These are phyloP conservation scores for Tachypleus tridentatus DNA, from an alignment of 1,140 invertebrate species.

Conservation along the genomic window DNA sequence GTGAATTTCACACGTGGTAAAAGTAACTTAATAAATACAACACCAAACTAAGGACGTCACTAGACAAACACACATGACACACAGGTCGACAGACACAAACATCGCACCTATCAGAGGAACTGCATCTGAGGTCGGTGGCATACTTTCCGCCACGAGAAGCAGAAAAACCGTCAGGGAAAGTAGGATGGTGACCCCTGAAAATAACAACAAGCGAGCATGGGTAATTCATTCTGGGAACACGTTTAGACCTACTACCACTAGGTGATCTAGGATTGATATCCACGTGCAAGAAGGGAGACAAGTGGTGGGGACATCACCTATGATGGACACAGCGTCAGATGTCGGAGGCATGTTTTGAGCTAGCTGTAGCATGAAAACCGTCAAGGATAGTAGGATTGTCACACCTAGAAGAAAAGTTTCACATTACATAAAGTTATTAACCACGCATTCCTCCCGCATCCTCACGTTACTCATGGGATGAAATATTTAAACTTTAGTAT, in stretches of 20 bases:
- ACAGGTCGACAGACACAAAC: not conserved
- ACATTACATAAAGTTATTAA: no score
- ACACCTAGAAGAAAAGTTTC: constrained; percentile 52
- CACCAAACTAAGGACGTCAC: no score
- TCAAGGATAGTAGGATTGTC: constrained; percentile 97
- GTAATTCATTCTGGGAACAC: no score
- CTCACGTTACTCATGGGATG: no score
- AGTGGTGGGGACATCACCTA: constrained; percentile 50
- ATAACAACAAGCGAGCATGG: no score
- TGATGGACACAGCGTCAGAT: constrained; percentile 91
- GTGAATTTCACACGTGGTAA: no score
- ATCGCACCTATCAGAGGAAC: constrained; percentile 44
- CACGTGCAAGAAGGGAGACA: not conserved
- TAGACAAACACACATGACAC: no score
- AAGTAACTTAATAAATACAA: no score
- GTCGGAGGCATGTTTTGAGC: constrained; percentile 93
- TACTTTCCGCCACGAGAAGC: constrained; percentile 45
- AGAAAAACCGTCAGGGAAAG: constrained; percentile 47
- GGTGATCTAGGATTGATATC: no score
- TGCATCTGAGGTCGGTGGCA: constrained; percentile 46
- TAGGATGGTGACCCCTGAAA: constrained; percentile 38
- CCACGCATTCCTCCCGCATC: no score
- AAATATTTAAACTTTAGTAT: no score
- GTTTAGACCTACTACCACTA: no score
- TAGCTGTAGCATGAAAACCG: constrained; percentile 97